Evolutionary conservation across 2,888 invertebrate species (phyloP).

Genomic region (Troilus luridus): DNA sequence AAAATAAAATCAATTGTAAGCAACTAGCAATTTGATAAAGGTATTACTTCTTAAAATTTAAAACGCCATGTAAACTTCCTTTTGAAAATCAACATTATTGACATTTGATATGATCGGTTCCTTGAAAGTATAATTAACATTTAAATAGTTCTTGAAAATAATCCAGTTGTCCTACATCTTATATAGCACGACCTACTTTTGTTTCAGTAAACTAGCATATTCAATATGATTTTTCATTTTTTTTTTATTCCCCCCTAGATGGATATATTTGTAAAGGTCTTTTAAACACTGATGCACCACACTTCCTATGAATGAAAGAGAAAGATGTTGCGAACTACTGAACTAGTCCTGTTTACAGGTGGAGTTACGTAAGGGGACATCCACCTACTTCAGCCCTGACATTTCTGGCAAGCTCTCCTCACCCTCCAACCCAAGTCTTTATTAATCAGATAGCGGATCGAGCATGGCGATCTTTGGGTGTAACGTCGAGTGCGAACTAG

Average conservation of each 20-base stretch:
- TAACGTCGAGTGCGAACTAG: background rate
- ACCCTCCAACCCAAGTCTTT: background rate
- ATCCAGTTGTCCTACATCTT: background rate
- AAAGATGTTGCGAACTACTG: background rate
- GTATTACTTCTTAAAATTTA: too few species aligned
- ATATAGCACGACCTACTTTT: too few species aligned
- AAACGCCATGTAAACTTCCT: too few species aligned
- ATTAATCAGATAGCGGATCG: background rate
- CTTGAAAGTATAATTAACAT: background rate
- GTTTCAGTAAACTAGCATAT: background rate
- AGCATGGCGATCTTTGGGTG: background rate
- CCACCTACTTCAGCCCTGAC: slow-evolving; percentile 28
- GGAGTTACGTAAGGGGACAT: slow-evolving; percentile 38
- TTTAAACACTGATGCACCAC: background rate
- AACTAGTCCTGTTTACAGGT: slow-evolving; percentile 43
- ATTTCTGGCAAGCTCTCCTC: slow-evolving; percentile 39
- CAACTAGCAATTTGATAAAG: too few species aligned
- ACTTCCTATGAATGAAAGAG: slow-evolving; percentile 26
- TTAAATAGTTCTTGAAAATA: background rate
- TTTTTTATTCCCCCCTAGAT: too few species aligned
- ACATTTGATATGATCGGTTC: too few species aligned
- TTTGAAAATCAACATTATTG: too few species aligned
- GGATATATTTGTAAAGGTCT: too few species aligned
- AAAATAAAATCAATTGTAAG: too few species aligned
- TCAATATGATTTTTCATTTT: background rate